Evolutionary conservation across 2,113 vertebrate species (phyloP).

Genomic region (Zootoca vivipara): DNA sequence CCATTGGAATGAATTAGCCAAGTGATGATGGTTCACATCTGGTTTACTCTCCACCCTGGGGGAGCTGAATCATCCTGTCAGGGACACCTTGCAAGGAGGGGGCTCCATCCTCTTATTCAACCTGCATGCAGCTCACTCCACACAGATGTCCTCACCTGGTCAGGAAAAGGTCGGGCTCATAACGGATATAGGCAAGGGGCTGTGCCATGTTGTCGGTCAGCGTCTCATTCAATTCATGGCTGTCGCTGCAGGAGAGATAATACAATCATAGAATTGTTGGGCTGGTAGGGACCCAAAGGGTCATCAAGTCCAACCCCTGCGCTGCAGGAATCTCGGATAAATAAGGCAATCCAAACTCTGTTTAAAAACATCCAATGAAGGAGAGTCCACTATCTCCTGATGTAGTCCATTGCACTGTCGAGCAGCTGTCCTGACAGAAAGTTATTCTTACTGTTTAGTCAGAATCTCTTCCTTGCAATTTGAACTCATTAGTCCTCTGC

Average conservation of each 20-base stretch:
- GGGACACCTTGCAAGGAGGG: background rate
- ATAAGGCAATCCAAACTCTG: too few species aligned
- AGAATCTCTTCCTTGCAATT: too few species aligned
- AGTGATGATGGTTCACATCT: background rate
- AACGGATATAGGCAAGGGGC: slow-evolving; percentile 79
- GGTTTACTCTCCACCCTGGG: background rate
- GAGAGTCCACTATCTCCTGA: too few species aligned
- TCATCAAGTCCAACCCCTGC: too few species aligned
- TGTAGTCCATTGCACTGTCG: too few species aligned
- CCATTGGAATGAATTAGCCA: background rate
- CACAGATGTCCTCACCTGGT: slow-evolving; percentile 76
- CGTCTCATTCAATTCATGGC: slow-evolving; percentile 80
- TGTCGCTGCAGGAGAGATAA: slow-evolving; percentile 75
- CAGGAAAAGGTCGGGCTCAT: slow-evolving; percentile 88
- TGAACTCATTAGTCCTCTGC: too few species aligned
- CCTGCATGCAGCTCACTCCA: background rate
- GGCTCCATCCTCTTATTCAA: background rate
- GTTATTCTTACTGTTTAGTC: too few species aligned
- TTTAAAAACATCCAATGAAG: too few species aligned
- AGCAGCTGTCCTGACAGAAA: too few species aligned
- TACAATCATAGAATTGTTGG: too few species aligned
- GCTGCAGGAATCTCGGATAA: too few species aligned
- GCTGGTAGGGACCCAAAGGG: too few species aligned
- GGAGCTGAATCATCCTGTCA: background rate
- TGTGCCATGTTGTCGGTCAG: slow-evolving; percentile 82